A percentile compares a stretch with the other conserved stretches of the same genome.
phyloP scores from a whole-genome alignment of 2,113 vertebrate genomes.

The Chaenocephalus aceratus region DNA sequence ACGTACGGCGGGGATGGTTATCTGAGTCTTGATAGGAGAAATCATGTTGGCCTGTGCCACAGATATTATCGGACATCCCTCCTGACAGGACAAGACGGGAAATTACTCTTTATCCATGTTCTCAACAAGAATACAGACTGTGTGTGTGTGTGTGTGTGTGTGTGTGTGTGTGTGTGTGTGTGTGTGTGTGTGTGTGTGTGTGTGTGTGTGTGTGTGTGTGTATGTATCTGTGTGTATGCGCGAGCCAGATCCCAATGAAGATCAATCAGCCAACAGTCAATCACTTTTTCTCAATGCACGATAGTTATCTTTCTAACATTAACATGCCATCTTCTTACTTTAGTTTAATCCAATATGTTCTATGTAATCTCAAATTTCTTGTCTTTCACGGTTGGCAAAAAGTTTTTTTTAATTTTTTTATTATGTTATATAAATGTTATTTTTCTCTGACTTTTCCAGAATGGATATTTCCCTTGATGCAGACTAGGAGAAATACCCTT shows the following conservation, averaged over 20 bases:
- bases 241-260: slow-evolving; percentile 10
- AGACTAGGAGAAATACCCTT: not conserved
- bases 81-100: slow-evolving; percentile 62
- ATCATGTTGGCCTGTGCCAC: slow-evolving; percentile 58
- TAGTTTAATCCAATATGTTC: slow-evolving; percentile 3
- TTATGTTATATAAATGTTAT: not conserved
- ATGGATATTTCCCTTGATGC: not conserved
- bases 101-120: slow-evolving; percentile 74
- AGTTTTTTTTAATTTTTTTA: not conserved
- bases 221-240: not conserved
- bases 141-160: slow-evolving; percentile 34
- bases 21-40: slow-evolving; percentile 62
- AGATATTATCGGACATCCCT: slow-evolving; percentile 69
- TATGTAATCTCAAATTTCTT: not conserved
- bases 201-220: not conserved
- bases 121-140: slow-evolving; percentile 16
- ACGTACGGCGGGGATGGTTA: slow-evolving; percentile 38
- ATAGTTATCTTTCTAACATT: slow-evolving; percentile 19
- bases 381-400: not conserved
- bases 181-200: slow-evolving; percentile 7
- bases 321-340: slow-evolving; percentile 1
- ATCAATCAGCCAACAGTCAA: slow-evolving; percentile 22
- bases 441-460: not conserved
- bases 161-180: slow-evolving; percentile 34
- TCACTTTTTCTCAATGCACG: slow-evolving; percentile 6